phyloP scores from a whole-genome alignment of 2,797 vertebrate species.

The Lacerta bilineata region DNA sequence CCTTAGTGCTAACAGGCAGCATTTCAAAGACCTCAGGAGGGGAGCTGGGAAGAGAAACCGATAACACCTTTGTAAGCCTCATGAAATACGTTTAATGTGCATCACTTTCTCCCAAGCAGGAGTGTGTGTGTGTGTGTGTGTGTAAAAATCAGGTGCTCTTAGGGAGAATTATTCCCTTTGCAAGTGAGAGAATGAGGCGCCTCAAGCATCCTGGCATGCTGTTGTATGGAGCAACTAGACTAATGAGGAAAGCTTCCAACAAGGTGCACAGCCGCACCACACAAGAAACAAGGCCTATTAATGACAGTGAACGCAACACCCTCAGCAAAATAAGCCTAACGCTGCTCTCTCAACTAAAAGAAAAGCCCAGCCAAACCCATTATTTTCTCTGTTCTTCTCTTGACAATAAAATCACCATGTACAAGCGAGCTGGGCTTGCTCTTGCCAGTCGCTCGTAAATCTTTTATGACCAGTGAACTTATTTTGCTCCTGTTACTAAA shows the following conservation, averaged over 20 bases:
- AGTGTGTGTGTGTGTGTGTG: background rate
- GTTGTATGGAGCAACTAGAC: background rate
- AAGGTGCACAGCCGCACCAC: background rate
- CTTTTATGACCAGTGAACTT: slow-evolving; percentile 34
- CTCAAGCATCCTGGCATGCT: background rate
- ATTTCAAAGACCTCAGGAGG: background rate
- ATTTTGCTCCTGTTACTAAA: slow-evolving; percentile 39
- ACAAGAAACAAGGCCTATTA: background rate
- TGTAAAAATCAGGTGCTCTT: background rate
- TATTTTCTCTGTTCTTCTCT: slow-evolving; percentile 6
- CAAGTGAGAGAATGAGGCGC: background rate
- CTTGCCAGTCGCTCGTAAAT: slow-evolving; percentile 42
- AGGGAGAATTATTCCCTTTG: background rate
- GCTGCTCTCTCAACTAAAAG: background rate
- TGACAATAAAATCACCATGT: slow-evolving; percentile 11
- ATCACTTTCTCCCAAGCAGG: background rate
- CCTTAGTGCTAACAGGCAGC: background rate
- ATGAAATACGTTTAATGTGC: background rate
- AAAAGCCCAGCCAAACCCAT: slow-evolving; percentile 5
- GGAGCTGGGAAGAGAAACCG: background rate
- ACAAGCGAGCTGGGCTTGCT: slow-evolving; percentile 20
- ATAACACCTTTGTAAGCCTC: background rate
- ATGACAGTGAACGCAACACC: background rate
- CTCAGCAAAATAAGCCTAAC: background rate
- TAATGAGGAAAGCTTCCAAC: background rate